Evolutionary conservation across 2,113 vertebrate species (phyloP).

Genomic region (Calyptommatus sinebrachiatus): DNA sequence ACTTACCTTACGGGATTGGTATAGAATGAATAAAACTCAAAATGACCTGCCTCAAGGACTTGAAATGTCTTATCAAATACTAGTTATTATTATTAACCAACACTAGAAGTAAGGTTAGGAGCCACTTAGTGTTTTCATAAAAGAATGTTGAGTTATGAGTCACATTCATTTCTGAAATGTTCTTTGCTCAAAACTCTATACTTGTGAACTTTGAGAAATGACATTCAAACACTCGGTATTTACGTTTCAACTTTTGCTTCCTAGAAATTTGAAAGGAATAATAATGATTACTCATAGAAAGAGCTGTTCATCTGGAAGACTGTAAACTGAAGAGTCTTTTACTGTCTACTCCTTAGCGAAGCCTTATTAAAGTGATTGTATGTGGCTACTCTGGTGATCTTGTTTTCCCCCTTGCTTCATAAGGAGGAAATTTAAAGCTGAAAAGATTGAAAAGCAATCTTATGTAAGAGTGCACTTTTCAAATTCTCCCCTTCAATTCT

Average conservation of each 20-base stretch:
- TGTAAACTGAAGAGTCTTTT: background rate
- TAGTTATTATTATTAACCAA: background rate
- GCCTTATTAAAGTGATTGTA: background rate
- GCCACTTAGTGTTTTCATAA: background rate
- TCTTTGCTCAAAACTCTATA: background rate
- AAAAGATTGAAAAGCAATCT: background rate
- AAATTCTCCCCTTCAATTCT: background rate
- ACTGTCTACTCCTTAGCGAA: background rate
- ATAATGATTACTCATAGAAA: background rate
- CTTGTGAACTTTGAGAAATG: slow-evolving; percentile 2
- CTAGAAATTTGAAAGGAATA: background rate
- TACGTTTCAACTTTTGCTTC: background rate
- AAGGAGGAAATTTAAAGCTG: background rate
- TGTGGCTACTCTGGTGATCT: background rate
- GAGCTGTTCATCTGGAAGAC: background rate
- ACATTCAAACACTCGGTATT: slow-evolving; percentile 13
- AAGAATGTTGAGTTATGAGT: background rate
- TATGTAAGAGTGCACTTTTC: background rate
- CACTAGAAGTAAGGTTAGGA: background rate
- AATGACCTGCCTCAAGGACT: background rate
- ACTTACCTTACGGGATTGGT: background rate
- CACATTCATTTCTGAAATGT: background rate
- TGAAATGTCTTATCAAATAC: background rate
- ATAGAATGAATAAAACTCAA: background rate
- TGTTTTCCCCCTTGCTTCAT: background rate